Evolutionary conservation across 2,113 vertebrate genomes (phyloP), one percentile per base, ranked within the genome.

Genomic region (Tupaia chinensis): DNA sequence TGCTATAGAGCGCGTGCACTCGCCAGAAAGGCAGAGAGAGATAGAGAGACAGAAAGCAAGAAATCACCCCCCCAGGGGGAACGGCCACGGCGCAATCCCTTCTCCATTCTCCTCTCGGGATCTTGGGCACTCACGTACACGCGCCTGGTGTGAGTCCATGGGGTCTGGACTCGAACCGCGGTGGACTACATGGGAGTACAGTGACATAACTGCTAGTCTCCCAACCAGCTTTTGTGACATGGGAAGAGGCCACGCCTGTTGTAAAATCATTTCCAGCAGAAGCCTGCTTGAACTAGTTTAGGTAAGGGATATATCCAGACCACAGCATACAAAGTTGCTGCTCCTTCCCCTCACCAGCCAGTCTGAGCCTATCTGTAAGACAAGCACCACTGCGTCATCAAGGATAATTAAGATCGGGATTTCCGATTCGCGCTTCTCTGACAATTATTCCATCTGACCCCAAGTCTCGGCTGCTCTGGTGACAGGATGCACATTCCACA

Each of bases 381-480:
- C 87, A 96, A 94, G 87, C 56, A 89, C 58, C 29, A 90, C 19
- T 19, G 73, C 29, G 15, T 88, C 95, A 76, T 95, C 89, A 95
- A 95, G 98, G 78, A 0, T 22, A 60, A 58, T 69, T 95, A 87
- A 85, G 91, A 94, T 93, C 0, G 69, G 44, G 4, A 78, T 85
- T 73, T 93, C 66, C 56, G 88, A 94, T 25, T 96, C 60, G 34
- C n/a, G 29, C 76, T 84, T 96, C 95, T 93, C 74, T 93, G 23
- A 93, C 93, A 94, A 82, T 78, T 66, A 89, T 85, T 95, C 54
- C 83, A 95, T 84, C 86, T 80, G 58, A 97, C 89, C 77, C 90
- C 32, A 61, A 94, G 87, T 90, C 94, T 68, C 56, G 95, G 89
- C 79, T 79, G 61, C 29, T 91, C 15, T 17, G 53, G 23, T 94